phyloP scores from a whole-genome alignment of 2,888 invertebrate genomes.

The Heliothis peltigera region DNA sequence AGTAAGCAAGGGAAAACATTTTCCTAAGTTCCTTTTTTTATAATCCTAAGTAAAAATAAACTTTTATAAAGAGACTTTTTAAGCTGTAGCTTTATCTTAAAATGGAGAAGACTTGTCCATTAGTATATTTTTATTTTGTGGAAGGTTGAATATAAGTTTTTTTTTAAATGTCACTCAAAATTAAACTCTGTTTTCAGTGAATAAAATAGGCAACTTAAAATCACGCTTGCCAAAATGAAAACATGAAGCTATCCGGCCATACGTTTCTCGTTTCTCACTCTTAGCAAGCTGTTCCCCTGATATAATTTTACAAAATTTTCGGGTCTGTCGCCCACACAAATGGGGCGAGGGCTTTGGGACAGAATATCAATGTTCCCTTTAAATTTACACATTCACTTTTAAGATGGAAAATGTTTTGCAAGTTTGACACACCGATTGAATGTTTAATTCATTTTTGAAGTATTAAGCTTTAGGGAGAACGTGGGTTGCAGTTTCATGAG shows the following conservation, averaged over 20 bases:
- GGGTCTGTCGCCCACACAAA: constrained; percentile 69
- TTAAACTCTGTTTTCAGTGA: no score
- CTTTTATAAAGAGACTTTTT: background rate
- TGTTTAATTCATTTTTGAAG: constrained; percentile 38
- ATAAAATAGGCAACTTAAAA: background rate
- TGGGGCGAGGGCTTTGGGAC: constrained; percentile 67
- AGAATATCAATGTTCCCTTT: constrained; percentile 65
- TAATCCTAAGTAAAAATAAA: constrained; percentile 1
- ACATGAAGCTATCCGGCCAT: constrained; percentile 4
- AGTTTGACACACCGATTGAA: constrained; percentile 54
- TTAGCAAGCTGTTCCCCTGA: constrained; percentile 43
- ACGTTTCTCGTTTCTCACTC: no score
- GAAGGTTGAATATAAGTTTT: no score
- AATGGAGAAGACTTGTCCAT: no score
- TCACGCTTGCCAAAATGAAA: background rate
- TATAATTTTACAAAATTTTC: constrained; percentile 77
- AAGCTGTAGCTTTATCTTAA: no score
- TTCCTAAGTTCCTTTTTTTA: constrained; percentile 41
- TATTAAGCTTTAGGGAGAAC: constrained; percentile 20
- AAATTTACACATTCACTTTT: constrained; percentile 71
- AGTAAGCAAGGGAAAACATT: constrained; percentile 39
- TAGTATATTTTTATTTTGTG: no score
- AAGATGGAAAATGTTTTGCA: constrained; percentile 57
- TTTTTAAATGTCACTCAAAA: no score
- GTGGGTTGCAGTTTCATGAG: constrained; percentile 2